A percentile compares a stretch with the other conserved stretches of the same genome.
phyloP scores from a whole-genome alignment of 2,888 invertebrate genomes.

The Alitta virens region DNA sequence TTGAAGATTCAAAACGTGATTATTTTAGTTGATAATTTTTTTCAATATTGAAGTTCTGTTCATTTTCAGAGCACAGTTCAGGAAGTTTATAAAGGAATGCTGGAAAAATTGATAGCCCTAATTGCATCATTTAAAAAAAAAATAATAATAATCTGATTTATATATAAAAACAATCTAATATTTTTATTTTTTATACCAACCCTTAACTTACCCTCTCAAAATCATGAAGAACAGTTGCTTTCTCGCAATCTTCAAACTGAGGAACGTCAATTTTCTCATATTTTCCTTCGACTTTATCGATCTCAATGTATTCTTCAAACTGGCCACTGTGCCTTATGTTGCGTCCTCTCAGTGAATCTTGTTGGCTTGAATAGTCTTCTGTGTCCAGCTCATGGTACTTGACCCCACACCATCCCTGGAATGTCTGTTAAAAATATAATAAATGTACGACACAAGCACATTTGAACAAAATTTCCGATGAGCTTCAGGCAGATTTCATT shows the following conservation, averaged over 20 bases:
- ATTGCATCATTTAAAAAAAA: too few relatives aligned
- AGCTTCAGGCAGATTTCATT: too few relatives aligned
- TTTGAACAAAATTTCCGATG: too few relatives aligned
- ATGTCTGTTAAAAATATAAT: slow-evolving; percentile 11
- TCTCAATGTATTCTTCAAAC: slow-evolving; percentile 79
- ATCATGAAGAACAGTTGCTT: slow-evolving; percentile 87
- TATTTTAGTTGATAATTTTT: too few relatives aligned
- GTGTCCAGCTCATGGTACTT: slow-evolving; percentile 14
- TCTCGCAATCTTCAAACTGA: slow-evolving; percentile 72
- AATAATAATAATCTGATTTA: too few relatives aligned
- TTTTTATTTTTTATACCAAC: too few relatives aligned
- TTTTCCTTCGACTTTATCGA: slow-evolving; percentile 68
- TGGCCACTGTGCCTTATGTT: slow-evolving; percentile 43
- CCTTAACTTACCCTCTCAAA: slow-evolving; percentile 71
- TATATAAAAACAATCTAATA: too few relatives aligned
- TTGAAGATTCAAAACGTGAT: too few relatives aligned
- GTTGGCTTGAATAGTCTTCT: background rate
- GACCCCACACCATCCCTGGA: slow-evolving; percentile 21
- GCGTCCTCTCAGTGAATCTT: background rate
- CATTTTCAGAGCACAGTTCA: too few relatives aligned
- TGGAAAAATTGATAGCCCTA: too few relatives aligned
- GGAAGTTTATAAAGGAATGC: too few relatives aligned
- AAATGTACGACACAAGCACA: background rate
- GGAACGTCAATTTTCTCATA: slow-evolving; percentile 81
- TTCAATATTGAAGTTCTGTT: too few relatives aligned